Evolutionary conservation across 2,888 invertebrate species (phyloP).

Genomic region (Scrobipalpa atriplicella): DNA sequence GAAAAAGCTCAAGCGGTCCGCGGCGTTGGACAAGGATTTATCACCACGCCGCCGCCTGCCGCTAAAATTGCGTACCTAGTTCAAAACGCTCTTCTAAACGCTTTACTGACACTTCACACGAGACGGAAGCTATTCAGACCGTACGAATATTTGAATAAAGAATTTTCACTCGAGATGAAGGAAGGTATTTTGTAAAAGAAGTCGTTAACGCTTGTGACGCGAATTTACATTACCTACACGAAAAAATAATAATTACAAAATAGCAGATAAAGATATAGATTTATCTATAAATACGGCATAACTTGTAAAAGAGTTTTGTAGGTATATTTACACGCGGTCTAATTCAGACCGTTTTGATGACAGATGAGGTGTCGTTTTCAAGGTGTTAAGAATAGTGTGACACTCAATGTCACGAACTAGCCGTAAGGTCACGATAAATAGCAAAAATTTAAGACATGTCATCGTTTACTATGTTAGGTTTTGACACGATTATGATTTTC

Average conservation of each 20-base stretch:
- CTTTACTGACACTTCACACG: constrained; percentile 27
- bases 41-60: constrained; percentile 30
- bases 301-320: neutral
- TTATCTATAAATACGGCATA: neutral
- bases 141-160: constrained; percentile 6
- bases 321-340: neutral
- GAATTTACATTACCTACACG: neutral
- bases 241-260: neutral
- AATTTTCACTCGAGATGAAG: neutral
- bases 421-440: constrained; percentile 8
- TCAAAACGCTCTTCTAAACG: constrained; percentile 32
- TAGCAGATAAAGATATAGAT: too few relatives aligned
- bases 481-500: neutral
- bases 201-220: constrained; percentile 1
- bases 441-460: neutral
- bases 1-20: constrained; percentile 13
- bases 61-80: constrained; percentile 35
- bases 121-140: constrained; percentile 25
- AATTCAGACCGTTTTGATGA: constrained; percentile 12
- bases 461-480: neutral
- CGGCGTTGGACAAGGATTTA: constrained; percentile 26
- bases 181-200: neutral
- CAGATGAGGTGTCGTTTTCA: constrained; percentile 20
- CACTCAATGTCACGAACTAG: constrained; percentile 21
- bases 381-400: constrained; percentile 17